Base-by-base conservation (phyloP, 2,888 invertebrate genomes). In the Halictus quadricinctus region DNA sequence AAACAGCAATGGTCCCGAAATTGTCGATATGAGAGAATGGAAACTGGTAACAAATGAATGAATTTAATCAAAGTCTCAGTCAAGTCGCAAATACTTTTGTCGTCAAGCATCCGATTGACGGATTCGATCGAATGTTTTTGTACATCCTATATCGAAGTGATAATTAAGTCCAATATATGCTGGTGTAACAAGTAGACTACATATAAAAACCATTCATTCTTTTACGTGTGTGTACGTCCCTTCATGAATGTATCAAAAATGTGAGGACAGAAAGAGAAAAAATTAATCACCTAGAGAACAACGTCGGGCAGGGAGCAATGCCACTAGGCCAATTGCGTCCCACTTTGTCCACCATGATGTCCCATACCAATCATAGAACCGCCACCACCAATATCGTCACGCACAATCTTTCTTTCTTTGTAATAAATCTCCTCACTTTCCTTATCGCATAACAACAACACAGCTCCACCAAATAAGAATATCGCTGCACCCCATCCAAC, bases 361-460 rank as follows among this genome's bases (percentile, higher is more conserved):
- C 93, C 93, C 87, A 93, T 93, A 75, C 94, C 93, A 80, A 94
- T 93, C 94, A 94, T 94, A 82, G 94, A 93, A 82, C 93, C 93
- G 36, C 94, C 94, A 12, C 94, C 92, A 76, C 92, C 95, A 69
- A 94, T 93, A 92, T 96, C 95, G 88, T 96, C 96, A 90, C 96
- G 96, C 83, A 96, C 96, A 91, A 99, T 98, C 96, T 98, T 99
- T 94, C 98, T 97, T 95, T 99, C 99, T 95, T 99, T 98, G 96
- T 98, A 98, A 95, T 99, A 98, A 93, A 99, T 98, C 95, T 99
- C 99, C 95, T 99, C 99, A 92, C 98, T 98, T 95, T 99, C 99
- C 95, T 99, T 99, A 96, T 99, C 99, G 95, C 99, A 98, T 90
- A 99, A 96, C 93, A 99, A 96, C 90, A 99, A 96, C 85, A 99